Conservation (phyloP, 1,140 invertebrate species). For the Lasioglossum albipes region DNA sequence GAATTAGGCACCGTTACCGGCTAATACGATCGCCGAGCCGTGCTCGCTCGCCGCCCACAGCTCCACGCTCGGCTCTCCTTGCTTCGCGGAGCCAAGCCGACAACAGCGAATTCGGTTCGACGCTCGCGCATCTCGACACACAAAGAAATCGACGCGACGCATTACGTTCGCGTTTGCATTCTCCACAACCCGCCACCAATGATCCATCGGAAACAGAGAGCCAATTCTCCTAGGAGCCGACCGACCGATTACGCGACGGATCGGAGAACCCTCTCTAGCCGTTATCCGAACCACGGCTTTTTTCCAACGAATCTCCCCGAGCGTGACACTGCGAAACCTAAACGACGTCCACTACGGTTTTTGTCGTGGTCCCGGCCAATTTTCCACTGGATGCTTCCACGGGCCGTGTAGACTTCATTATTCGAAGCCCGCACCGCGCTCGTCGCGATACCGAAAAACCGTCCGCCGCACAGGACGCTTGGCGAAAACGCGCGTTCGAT, state of each 20-base stretch:
- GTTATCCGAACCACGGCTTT: not conserved
- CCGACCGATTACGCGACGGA: not conserved
- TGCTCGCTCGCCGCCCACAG: not conserved
- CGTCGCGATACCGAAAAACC: not conserved
- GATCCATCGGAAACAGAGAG: too few species aligned
- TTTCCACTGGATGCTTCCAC: conserved; percentile 48
- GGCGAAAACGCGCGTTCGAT: not conserved
- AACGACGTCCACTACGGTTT: conserved; percentile 46
- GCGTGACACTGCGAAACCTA: conserved; percentile 52
- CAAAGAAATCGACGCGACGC: not conserved
- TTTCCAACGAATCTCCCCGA: conserved; percentile 13
- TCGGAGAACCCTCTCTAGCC: not conserved
- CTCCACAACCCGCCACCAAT: too few species aligned
- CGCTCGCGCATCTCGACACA: not conserved
- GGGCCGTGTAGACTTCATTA: conserved; percentile 39
- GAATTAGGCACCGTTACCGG: conserved; percentile 67
- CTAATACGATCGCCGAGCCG: conserved; percentile 63
- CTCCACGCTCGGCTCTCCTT: not conserved
- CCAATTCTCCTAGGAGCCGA: too few species aligned
- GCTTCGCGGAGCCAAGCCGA: not conserved
- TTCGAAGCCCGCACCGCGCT: not conserved
- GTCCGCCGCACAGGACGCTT: too few species aligned
- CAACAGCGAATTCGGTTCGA: not conserved
- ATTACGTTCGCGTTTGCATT: not conserved
- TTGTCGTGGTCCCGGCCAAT: conserved; percentile 41